Evolutionary conservation across 2,113 vertebrate species (phyloP), one percentile per base, ranked within the genome.

Genomic region (Chaetops frenatus): DNA sequence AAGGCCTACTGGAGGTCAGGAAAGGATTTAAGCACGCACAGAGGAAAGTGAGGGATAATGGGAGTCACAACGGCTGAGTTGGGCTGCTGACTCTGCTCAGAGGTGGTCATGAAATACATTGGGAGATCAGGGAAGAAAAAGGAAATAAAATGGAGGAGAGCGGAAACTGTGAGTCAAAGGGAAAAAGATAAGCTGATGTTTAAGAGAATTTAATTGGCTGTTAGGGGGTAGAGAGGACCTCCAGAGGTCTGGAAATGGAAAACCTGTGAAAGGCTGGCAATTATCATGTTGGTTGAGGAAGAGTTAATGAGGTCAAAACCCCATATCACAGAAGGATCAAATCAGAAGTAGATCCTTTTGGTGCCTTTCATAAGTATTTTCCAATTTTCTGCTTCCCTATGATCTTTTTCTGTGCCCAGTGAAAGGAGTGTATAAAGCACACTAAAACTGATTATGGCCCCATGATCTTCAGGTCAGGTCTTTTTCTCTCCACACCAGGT

Each of bases 1-100:
- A 91, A 95, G 84, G 81, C 86, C 95, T 97, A 33, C 91, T 86
- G 90, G 92, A 97, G 96, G 95, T 96, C 96, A 97, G 84, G 78
- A 95, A 86, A 92, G 65, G 88, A 95, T 97, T 96, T 84, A 95
- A 93, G 94, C 86, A 70, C 48, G 88, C 92, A 54, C 69, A 80
- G 95, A 94, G 83, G 90, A 77, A 97, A 96, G 87, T 38, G 84
- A 79, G 88, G 86, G 85, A 88, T 96, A 95, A 96, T 95, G 54
- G 92, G 69, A 96, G 95, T 93, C 92, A 82, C 88, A 74, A 29
- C 2, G 0, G 81, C 91, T 45, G 88, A 88, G 85, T 21, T 90
- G 83, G 65, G 76, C 69, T 79, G 79, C 93, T 74, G 90, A 88
- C 72, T 94, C 82, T 22, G 33, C 90, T 83, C 88, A 74, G 82